Evolutionary conservation across 2,888 invertebrate genomes (phyloP), one percentile per base, ranked within the genome.

Genomic region (Hirtodrosophila cameraria): DNA sequence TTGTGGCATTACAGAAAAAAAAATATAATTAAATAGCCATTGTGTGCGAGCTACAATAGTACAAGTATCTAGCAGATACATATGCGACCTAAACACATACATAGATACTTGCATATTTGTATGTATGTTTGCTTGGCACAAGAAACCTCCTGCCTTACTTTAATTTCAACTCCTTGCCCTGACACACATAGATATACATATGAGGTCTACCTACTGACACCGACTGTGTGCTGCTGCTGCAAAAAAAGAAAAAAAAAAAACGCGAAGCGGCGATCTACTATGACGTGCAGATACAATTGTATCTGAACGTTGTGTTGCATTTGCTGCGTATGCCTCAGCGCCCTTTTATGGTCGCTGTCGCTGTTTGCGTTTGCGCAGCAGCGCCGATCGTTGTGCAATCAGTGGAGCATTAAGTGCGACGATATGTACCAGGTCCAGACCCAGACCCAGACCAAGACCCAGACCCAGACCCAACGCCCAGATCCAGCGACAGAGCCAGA

Each of bases 81-180:
- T n/a, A n/a, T 74, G 62, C 63, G 46, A 64, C 28, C 48, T 43
- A 65, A 74, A 78, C 85, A 78, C 85, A 81, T 85, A 85, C 23
- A 23, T 8, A 23, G n/a, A n/a, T n/a, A n/a, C n/a, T n/a, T n/a
- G n/a, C n/a, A n/a, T n/a, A n/a, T n/a, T n/a, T n/a, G n/a, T 23
- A 6, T 20, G 18, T 20, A 5, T 20, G 18, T 20, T 2, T 73
- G 85, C 59, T 65, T 69, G 75, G 82, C 61, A 78, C 89, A 87
- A 89, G 86, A 89, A 89, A 89, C 89, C 90, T 89, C 90, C 90
- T 89, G 89, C 90, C 89, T 89, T 90, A 89, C 89, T 90, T 89
- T 78, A 85, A 83, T 87, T 89, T 83, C 76, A 78, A 74, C 88
- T 88, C 88, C 89, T 88, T 87, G 50, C 41, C 60, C 76, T 86